A percentile compares a stretch with the other conserved stretches of the same genome.
phyloP scores from a whole-genome alignment of 2,113 vertebrate genomes.

The Hyperoodon ampullatus region DNA sequence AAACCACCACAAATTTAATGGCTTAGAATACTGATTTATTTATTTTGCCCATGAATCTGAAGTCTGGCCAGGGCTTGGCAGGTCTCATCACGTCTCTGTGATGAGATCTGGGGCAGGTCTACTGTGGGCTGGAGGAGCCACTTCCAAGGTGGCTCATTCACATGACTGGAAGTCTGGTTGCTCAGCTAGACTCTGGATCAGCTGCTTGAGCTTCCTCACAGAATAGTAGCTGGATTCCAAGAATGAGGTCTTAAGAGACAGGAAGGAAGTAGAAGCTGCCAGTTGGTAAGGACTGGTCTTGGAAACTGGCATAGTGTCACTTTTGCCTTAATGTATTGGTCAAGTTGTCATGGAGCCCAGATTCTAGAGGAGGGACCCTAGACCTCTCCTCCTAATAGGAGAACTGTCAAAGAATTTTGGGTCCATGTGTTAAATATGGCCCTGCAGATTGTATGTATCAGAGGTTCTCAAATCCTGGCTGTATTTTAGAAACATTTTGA shows the following conservation, averaged over 20 bases:
- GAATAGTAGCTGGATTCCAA: not conserved
- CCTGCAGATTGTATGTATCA: not conserved
- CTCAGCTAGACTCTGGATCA: not conserved
- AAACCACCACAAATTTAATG: conserved; percentile 46
- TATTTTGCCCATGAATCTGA: conserved; percentile 32
- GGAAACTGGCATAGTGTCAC: not conserved
- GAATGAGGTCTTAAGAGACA: not conserved
- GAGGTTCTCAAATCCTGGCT: not conserved
- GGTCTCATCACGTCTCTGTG: not conserved
- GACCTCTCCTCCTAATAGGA: not conserved
- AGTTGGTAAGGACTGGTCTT: not conserved
- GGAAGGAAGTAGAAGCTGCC: not conserved
- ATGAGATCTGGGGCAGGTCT: not conserved
- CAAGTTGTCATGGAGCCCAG: not conserved
- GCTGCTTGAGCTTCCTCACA: not conserved
- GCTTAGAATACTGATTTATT: conserved; percentile 54
- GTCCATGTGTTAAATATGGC: not conserved
- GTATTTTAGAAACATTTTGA: not conserved
- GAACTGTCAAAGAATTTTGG: not conserved
- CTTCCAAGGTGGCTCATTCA: not conserved
- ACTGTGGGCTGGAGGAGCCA: not conserved
- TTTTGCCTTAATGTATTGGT: not conserved
- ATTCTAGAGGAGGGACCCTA: not conserved
- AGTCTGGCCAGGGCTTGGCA: not conserved
- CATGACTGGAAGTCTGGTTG: not conserved